Evolutionary conservation across 2,113 vertebrate species (phyloP).

Genomic region (Rhombomys opimus): DNA sequence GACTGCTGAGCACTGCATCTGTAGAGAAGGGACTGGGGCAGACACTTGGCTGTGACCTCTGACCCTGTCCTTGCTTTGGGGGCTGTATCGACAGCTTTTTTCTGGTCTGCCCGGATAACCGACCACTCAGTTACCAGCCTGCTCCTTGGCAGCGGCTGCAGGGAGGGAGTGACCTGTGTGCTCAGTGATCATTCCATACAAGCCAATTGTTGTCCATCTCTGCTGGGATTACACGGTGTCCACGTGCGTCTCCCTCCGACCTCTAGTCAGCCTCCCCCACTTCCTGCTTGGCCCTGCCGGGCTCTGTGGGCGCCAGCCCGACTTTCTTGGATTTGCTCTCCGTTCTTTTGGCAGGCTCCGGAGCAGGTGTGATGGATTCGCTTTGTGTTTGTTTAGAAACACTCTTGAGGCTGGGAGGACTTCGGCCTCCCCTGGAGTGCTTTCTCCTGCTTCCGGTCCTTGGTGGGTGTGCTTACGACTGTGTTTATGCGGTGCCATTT

Average conservation of each 20-base stretch:
- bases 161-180: neutral
- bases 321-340: slow-evolving; percentile 61
- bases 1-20: neutral
- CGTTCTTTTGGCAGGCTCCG: slow-evolving; percentile 39
- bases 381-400: slow-evolving; percentile 67
- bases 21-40: neutral
- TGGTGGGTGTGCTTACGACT: slow-evolving; percentile 60
- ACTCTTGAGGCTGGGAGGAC: neutral
- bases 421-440: neutral
- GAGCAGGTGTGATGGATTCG: slow-evolving; percentile 36
- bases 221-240: neutral
- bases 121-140: neutral
- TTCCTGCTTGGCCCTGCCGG: neutral
- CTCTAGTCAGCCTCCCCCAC: neutral
- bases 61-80: neutral
- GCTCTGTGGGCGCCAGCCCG: slow-evolving; percentile 9
- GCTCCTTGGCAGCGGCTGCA: neutral
- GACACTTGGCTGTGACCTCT: neutral
- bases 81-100: neutral
- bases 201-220: neutral
- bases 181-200: slow-evolving; percentile 17
- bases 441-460: slow-evolving; percentile 54
- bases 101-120: neutral
- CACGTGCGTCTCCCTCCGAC: neutral
- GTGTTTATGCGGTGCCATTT: neutral